phyloP scores from a whole-genome alignment of 2,797 vertebrate genomes.

The Acrossocheilus fasciatus region DNA sequence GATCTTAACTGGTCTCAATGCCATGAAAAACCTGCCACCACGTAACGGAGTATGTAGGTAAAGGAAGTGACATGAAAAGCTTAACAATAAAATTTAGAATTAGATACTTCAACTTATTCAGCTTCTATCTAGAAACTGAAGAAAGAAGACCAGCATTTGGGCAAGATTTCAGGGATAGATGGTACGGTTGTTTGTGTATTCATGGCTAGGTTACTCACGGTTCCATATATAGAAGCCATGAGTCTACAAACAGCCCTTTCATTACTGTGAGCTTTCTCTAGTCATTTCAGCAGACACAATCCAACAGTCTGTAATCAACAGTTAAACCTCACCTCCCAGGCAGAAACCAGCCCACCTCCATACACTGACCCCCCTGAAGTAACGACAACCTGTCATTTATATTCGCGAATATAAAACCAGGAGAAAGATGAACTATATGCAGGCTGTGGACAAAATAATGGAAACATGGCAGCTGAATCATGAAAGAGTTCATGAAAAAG shows the following conservation, averaged over 20 bases:
- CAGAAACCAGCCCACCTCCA: slow-evolving; percentile 57
- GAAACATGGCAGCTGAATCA: neutral
- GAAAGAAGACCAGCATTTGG: neutral
- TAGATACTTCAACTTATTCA: neutral
- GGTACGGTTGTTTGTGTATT: slow-evolving; percentile 44
- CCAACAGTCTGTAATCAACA: slow-evolving; percentile 65
- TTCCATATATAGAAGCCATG: slow-evolving; percentile 63
- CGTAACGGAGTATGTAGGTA: neutral
- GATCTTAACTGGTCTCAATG: neutral
- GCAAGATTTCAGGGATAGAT: slow-evolving; percentile 6
- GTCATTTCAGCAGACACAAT: slow-evolving; percentile 65
- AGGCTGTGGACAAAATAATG: slow-evolving; percentile 16
- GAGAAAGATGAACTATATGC: slow-evolving; percentile 23
- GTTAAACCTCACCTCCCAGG: slow-evolving; percentile 65
- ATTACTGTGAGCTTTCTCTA: slow-evolving; percentile 67
- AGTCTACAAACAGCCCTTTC: slow-evolving; percentile 61
- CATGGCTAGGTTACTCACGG: slow-evolving; percentile 53
- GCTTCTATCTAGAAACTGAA: neutral
- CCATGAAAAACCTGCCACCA: neutral
- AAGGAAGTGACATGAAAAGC: neutral
- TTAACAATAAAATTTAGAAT: neutral
- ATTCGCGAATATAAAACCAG: slow-evolving; percentile 28
- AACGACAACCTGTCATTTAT: slow-evolving; percentile 24
- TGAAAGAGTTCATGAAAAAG: neutral
- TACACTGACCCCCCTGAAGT: slow-evolving; percentile 50